Conservation (phyloP, 2,888 invertebrate species). For the Amblyteles armatorius region DNA sequence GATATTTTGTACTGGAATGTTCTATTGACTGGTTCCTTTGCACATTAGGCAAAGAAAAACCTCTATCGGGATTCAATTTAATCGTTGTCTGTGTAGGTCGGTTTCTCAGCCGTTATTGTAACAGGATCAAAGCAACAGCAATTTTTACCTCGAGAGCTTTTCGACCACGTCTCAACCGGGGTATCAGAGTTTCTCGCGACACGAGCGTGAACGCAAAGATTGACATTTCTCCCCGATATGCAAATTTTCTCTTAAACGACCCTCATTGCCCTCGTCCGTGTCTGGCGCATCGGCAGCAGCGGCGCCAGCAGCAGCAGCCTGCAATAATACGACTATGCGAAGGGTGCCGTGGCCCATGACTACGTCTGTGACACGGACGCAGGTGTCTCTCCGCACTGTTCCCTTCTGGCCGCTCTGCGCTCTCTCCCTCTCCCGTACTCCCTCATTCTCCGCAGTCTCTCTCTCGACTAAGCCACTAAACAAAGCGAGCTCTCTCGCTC, state of each 20-base stretch:
- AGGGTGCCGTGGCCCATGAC: constrained; percentile 42
- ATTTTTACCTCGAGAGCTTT: background rate
- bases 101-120: background rate
- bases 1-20: background rate
- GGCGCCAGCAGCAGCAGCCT: constrained; percentile 21
- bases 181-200: background rate
- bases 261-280: background rate
- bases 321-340: constrained; percentile 63
- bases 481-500: constrained; percentile 25
- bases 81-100: background rate
- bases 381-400: constrained; percentile 54
- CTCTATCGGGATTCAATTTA: background rate
- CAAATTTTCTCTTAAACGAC: constrained; percentile 7
- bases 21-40: background rate
- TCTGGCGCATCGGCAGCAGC: constrained; percentile 4
- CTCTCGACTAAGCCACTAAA: constrained; percentile 3
- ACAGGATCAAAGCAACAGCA: background rate
- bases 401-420: constrained; percentile 3
- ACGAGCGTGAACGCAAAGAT: background rate
- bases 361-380: constrained; percentile 57
- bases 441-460: constrained; percentile 2
- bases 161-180: background rate
- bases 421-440: background rate
- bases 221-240: background rate
- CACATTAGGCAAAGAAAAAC: background rate